phyloP scores from a whole-genome alignment of 2,113 vertebrate species.

The Phrynosoma platyrhinos region DNA sequence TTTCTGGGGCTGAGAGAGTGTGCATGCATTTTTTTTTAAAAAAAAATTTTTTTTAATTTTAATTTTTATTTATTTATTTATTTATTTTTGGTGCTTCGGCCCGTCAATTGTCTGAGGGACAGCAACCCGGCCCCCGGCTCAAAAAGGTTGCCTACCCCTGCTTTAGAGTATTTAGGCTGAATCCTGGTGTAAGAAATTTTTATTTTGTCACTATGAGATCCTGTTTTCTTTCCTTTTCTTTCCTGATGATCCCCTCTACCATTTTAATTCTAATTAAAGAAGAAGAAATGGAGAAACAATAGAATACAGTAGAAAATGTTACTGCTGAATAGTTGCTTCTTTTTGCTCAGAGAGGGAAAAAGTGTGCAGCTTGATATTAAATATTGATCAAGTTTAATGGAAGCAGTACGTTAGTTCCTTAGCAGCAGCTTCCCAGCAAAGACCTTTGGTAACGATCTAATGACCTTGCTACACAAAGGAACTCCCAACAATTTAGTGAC shows the following conservation, averaged over 20 bases:
- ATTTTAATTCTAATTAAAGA: neutral
- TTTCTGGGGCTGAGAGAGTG: too few relatives aligned
- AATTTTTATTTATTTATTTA: too few relatives aligned
- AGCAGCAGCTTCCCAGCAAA: neutral
- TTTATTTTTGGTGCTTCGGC: too few relatives aligned
- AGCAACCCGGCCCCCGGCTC: too few relatives aligned
- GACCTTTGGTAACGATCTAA: slow-evolving; percentile 9
- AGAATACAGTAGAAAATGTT: slow-evolving; percentile 7
- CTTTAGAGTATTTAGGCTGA: neutral
- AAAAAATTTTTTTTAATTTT: too few relatives aligned
- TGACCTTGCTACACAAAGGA: slow-evolving; percentile 33
- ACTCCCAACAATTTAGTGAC: slow-evolving; percentile 45
- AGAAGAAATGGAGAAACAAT: neutral
- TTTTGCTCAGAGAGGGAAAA: slow-evolving; percentile 40
- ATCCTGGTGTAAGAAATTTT: neutral
- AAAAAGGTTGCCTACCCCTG: too few relatives aligned
- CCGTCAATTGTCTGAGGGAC: too few relatives aligned
- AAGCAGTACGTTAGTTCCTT: slow-evolving; percentile 2
- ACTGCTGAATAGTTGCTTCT: slow-evolving; percentile 31
- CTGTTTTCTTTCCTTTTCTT: neutral
- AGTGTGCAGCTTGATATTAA: slow-evolving; percentile 39
- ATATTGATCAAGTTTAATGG: slow-evolving; percentile 38
- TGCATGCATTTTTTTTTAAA: too few relatives aligned
- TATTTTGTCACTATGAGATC: neutral
- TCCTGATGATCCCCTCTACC: neutral